Conservation (phyloP, 2,797 vertebrate species). For the Poecilia picta region DNA sequence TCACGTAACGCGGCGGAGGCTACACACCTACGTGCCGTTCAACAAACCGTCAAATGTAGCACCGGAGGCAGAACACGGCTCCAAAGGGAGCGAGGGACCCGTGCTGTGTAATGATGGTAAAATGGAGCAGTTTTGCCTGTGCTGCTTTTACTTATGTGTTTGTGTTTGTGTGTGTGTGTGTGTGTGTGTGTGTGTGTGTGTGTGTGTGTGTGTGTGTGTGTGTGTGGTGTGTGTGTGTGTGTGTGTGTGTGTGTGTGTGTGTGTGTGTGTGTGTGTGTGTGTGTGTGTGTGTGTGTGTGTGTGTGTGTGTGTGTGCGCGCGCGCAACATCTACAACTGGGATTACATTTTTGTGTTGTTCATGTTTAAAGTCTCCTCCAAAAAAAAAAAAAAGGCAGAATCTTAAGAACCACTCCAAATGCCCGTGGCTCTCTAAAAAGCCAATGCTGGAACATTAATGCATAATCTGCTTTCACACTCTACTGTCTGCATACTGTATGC, state of each 20-base stretch:
- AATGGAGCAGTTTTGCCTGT: constrained; percentile 77
- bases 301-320: constrained; percentile 18
- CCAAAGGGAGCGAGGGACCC: constrained; percentile 80
- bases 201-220: constrained; percentile 16
- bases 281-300: constrained; percentile 30
- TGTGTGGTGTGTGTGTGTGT: constrained; percentile 41
- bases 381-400: constrained; percentile 10
- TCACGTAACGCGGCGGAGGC: constrained; percentile 75
- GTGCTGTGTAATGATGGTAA: constrained; percentile 81
- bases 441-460: constrained; percentile 64
- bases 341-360: constrained; percentile 75
- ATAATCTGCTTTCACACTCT: constrained; percentile 74
- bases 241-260: constrained; percentile 5
- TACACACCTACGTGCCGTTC: constrained; percentile 81
- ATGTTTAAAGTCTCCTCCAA: constrained; percentile 45
- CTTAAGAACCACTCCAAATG: constrained; percentile 56
- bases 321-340: constrained; percentile 72
- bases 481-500: constrained; percentile 61
- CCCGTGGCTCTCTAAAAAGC: constrained; percentile 58
- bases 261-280: constrained; percentile 44
- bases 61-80: constrained; percentile 80
- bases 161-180: constrained; percentile 32
- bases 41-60: constrained; percentile 84
- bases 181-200: constrained; percentile 40
- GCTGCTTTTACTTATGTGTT: constrained; percentile 62